These are phyloP conservation scores for Epinotia nisella DNA, from an alignment of 2,888 invertebrate species.

Conservation along the genomic window DNA sequence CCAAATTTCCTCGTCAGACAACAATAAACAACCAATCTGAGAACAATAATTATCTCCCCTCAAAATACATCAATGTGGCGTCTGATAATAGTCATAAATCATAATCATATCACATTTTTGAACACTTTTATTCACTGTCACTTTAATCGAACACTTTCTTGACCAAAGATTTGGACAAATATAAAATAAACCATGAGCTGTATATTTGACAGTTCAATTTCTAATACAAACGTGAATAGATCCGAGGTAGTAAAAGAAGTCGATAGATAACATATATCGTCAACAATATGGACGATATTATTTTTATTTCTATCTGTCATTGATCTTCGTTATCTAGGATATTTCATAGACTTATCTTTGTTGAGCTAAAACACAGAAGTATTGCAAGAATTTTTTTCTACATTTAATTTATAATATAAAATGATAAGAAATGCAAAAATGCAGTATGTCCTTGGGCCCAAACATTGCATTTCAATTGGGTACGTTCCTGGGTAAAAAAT, in stretches of 20 bases:
- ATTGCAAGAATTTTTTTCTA: too few relatives aligned
- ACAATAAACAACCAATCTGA: slow-evolving; percentile 34
- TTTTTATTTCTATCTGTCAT: slow-evolving; percentile 32
- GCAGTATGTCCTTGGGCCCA: too few relatives aligned
- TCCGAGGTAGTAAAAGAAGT: neutral
- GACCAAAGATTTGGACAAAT: neutral
- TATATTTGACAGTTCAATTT: neutral
- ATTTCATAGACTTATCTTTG: neutral
- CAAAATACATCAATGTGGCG: slow-evolving; percentile 29
- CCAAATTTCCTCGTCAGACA: slow-evolving; percentile 38
- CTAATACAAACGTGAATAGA: neutral
- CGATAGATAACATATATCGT: slow-evolving; percentile 13
- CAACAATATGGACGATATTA: slow-evolving; percentile 20
- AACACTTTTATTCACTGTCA: slow-evolving; percentile 1
- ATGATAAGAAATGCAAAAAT: too few relatives aligned
- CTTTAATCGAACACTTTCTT: neutral
- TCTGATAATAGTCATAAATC: slow-evolving; percentile 9
- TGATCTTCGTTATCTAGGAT: slow-evolving; percentile 19
- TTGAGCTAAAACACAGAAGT: neutral
- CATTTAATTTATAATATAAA: too few relatives aligned
- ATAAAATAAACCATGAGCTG: neutral
- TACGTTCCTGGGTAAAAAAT: too few relatives aligned
- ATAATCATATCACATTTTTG: slow-evolving; percentile 12
- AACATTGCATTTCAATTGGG: too few relatives aligned
- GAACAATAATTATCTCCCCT: slow-evolving; percentile 29